Conservation (phyloP, 2,797 vertebrate species). For the Acrocephalus scirpaceus region DNA sequence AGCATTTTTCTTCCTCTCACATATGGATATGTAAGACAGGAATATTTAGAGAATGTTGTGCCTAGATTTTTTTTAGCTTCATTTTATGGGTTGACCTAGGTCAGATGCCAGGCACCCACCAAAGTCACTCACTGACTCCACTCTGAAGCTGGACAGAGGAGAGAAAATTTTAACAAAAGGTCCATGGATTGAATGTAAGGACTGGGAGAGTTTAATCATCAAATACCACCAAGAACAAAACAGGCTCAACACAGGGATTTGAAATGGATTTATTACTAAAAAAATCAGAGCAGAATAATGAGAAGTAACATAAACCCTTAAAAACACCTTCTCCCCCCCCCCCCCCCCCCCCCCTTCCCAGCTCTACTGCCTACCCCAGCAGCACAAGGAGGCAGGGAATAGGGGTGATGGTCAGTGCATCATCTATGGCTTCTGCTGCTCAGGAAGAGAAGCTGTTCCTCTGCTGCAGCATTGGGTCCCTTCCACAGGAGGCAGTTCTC, state of each 20-base stretch:
- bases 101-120: neutral
- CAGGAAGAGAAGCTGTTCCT: no score
- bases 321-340: neutral
- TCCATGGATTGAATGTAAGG: neutral
- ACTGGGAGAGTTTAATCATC: neutral
- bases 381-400: accelerated
- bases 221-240: neutral
- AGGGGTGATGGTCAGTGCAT: neutral
- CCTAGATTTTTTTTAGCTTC: neutral
- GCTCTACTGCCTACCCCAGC: no score
- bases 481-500: neutral
- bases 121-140: neutral
- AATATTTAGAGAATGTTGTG: neutral
- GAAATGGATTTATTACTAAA: neutral
- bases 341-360: neutral
- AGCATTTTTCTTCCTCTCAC: neutral
- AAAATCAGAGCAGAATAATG: neutral
- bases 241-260: neutral
- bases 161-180: neutral
- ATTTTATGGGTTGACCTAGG: neutral
- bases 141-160: neutral
- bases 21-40: neutral
- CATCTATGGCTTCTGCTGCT: neutral
- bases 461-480: neutral
- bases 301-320: neutral